Conservation (phyloP, 1,140 invertebrate genomes). For the Neotoxoptera formosana region DNA sequence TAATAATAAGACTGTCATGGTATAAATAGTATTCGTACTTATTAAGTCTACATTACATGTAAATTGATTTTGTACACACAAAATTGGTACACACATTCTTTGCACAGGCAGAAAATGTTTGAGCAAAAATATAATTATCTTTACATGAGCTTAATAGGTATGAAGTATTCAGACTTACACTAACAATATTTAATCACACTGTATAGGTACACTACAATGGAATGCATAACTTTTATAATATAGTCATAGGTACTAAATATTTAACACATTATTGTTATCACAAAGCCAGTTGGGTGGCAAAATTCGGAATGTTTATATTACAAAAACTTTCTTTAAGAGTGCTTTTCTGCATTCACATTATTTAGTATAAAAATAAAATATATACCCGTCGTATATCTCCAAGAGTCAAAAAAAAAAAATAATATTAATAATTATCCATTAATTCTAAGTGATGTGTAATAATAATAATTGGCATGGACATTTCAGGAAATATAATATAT, state of each 20-base stretch:
- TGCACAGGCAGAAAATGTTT: neutral
- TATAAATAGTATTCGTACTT: neutral
- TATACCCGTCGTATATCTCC: neutral
- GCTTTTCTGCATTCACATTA: neutral
- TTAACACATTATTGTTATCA: slow-evolving; percentile 53
- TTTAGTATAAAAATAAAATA: neutral
- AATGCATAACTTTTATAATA: slow-evolving; percentile 41
- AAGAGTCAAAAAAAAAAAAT: neutral
- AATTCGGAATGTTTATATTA: slow-evolving; percentile 55
- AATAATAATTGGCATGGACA: neutral
- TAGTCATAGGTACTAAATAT: neutral
- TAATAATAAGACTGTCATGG: slow-evolving; percentile 35
- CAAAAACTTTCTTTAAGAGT: neutral
- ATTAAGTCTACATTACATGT: neutral
- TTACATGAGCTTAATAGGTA: slow-evolving; percentile 7
- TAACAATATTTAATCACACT: slow-evolving; percentile 9
- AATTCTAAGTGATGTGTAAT: slow-evolving; percentile 16
- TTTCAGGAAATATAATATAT: neutral
- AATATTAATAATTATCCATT: neutral
- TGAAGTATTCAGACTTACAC: neutral
- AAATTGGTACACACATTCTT: neutral
- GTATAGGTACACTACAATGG: slow-evolving; percentile 14
- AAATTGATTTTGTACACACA: neutral
- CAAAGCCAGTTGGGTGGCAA: slow-evolving; percentile 23
- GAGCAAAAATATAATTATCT: slow-evolving; percentile 26